A percentile compares a stretch with the other conserved stretches of the same genome.
phyloP scores from a whole-genome alignment of 2,113 vertebrate genomes.

The Mirza zaza region DNA sequence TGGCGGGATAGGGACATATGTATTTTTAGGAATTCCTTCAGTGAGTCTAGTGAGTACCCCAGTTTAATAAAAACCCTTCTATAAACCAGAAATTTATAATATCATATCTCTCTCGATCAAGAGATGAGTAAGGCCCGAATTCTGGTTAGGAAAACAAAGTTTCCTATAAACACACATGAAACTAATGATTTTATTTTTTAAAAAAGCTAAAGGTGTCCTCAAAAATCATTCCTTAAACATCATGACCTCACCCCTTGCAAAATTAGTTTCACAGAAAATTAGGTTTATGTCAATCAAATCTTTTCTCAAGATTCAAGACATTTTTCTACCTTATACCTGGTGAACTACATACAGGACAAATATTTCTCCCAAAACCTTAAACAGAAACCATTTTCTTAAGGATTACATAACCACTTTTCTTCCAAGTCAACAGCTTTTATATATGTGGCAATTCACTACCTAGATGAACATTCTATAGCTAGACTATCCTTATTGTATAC shows the following conservation, averaged over 20 bases:
- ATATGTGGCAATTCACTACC: background rate
- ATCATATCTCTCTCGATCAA: background rate
- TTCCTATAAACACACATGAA: constrained; percentile 27
- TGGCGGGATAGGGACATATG: background rate
- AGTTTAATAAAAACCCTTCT: background rate
- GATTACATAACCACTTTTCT: background rate
- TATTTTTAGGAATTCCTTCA: constrained; percentile 33
- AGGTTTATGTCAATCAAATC: background rate
- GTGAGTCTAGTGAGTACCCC: background rate
- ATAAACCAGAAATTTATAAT: constrained; percentile 15
- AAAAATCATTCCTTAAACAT: constrained; percentile 20
- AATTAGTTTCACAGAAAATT: background rate
- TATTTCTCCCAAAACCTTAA: background rate
- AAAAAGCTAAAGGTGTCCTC: background rate
- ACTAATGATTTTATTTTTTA: background rate
- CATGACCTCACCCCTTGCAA: background rate
- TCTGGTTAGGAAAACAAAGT: background rate
- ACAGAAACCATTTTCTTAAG: constrained; percentile 30
- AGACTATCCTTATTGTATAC: background rate
- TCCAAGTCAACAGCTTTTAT: background rate
- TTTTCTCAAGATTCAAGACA: background rate
- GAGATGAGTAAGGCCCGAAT: background rate
- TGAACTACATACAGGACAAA: background rate
- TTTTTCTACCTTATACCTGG: background rate
- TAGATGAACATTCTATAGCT: background rate